Conservation (phyloP, 2,797 vertebrate genomes). For the Coendou prehensilis region DNA sequence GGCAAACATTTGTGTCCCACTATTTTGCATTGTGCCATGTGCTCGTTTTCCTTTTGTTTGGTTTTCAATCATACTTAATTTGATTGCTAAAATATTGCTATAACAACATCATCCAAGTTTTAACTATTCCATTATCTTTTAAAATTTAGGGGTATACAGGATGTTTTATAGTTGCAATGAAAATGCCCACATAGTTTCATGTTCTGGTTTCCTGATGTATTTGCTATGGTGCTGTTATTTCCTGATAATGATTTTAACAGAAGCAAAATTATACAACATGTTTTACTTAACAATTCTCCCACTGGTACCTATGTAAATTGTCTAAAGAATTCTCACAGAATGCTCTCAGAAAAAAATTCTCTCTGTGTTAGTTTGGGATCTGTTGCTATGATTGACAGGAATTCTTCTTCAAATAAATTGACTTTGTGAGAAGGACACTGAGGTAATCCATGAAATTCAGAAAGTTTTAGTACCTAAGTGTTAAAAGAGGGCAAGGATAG, state of each 20-base stretch:
- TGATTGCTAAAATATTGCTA: background rate
- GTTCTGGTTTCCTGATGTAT: constrained; percentile 1
- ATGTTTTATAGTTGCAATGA: background rate
- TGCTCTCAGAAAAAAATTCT: background rate
- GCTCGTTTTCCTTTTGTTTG: background rate
- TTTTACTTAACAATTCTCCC: constrained; percentile 7
- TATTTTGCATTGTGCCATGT: background rate
- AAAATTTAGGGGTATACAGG: background rate
- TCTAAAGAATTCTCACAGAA: background rate
- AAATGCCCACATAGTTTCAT: constrained; percentile 1
- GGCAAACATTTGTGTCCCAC: background rate
- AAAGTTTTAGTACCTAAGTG: background rate
- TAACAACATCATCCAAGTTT: background rate
- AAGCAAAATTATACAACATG: background rate
- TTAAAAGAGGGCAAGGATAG: background rate
- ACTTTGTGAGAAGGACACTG: background rate
- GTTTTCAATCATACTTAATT: background rate
- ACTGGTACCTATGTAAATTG: constrained; percentile 21
- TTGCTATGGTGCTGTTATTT: constrained; percentile 12
- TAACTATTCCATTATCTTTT: background rate
- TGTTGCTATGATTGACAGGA: background rate
- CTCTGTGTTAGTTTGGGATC: background rate
- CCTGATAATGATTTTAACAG: constrained; percentile 20
- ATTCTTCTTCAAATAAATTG: constrained; percentile 37
- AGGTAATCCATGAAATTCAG: background rate